These are phyloP conservation scores for Adelphocoris suturalis DNA, from an alignment of 2,888 invertebrate genomes.

Conservation along the genomic window DNA sequence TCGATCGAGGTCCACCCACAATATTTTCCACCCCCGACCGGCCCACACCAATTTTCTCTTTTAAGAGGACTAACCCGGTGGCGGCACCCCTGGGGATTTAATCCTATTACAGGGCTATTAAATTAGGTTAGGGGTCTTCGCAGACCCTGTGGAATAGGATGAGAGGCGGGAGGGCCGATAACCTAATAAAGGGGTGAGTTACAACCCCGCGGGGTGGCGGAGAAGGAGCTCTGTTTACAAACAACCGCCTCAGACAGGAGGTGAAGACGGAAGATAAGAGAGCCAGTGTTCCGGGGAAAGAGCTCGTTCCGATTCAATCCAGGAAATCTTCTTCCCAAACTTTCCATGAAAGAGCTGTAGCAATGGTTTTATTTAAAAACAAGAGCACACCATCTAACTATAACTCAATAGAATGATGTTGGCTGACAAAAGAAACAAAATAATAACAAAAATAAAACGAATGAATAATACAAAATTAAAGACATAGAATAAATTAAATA, in stretches of 20 bases:
- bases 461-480: too few relatives aligned
- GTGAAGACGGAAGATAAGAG: slow-evolving; percentile 59
- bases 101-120: slow-evolving; percentile 72
- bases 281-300: slow-evolving; percentile 19
- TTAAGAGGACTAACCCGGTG: slow-evolving; percentile 67
- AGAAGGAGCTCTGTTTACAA: slow-evolving; percentile 68
- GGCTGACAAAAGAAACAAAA: too few relatives aligned
- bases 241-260: slow-evolving; percentile 61
- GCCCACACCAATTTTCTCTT: slow-evolving; percentile 67
- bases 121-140: slow-evolving; percentile 71
- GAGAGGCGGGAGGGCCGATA: slow-evolving; percentile 45
- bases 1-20: slow-evolving; percentile 34
- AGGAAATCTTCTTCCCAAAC: too few relatives aligned
- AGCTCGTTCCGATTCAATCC: slow-evolving; percentile 10
- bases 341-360: too few relatives aligned
- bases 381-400: too few relatives aligned
- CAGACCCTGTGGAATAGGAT: slow-evolving; percentile 51
- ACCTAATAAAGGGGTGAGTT: slow-evolving; percentile 71
- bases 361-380: too few relatives aligned
- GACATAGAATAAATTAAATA: too few relatives aligned
- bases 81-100: slow-evolving; percentile 70
- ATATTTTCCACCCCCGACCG: slow-evolving; percentile 46
- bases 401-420: too few relatives aligned
- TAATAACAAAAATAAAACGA: too few relatives aligned
- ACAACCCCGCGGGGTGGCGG: slow-evolving; percentile 62